Evolutionary conservation across 2,797 vertebrate species (phyloP), one percentile per base, ranked within the genome.

Genomic region (Galago senegalensis): DNA sequence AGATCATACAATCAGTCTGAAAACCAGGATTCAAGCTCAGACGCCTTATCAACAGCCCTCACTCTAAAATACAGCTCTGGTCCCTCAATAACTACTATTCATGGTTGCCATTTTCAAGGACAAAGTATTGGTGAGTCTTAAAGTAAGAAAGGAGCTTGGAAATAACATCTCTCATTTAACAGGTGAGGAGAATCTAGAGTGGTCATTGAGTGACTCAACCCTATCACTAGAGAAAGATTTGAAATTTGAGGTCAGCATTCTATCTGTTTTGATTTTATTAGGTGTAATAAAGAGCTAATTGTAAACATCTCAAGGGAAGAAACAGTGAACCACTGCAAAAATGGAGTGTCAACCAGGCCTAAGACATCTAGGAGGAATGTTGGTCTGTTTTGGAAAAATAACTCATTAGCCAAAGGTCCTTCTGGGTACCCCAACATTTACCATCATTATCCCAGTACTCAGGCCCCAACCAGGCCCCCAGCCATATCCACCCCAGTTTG

Each of bases 331-430:
- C 4, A 79, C 2, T 91, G 58, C 49, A 95, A 80, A 94, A 94
- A 49, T 73, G 29, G 29, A 92, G 21, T 76, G 3, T 73, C n/a
- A 49, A n/a, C 18, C 31, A 87, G 65, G 17, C 16, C 75, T 85
- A 25, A 83, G n/a, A 27, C 63, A 92, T 85, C 40, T 31, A 61
- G 56, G 13, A 79, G 25, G 56, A 75, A 0, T 34, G 25, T 53
- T 89, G 31, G 29, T 87, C 46, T 91, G 63, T 12, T 72, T 80
- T 94, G 37, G 40, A 86, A 94, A 91, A 89, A 61, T 17, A 87
- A 85, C 37, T 84, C 29, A 76, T 29, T 90, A 58, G 58, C 37
- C 84, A 83, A 89, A 84, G 2, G 18, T 73, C 29, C 29, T 23
- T 76, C 65, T 92, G 70, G 37, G 73, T 3, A 89, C 61, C 25